Evolutionary conservation across 2,113 vertebrate genomes (phyloP).

Genomic region (Stigmatopora argus): DNA sequence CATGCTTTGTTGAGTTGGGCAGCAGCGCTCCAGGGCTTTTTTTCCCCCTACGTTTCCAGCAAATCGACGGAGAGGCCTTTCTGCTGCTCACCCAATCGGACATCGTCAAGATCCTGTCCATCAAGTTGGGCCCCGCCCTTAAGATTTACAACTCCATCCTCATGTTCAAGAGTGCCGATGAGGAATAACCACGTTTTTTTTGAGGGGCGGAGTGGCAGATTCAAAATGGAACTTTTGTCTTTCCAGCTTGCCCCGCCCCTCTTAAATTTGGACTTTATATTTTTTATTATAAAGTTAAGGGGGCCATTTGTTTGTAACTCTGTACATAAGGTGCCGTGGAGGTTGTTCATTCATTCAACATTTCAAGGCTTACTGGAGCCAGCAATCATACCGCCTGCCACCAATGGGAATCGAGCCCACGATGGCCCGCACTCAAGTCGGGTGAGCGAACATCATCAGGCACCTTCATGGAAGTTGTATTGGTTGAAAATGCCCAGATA

Average conservation of each 20-base stretch:
- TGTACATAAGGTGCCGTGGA: neutral
- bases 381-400: too few relatives aligned
- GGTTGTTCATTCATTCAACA: too few relatives aligned
- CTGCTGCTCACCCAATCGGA: constrained; percentile 88
- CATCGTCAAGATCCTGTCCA: constrained; percentile 86
- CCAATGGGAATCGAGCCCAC: too few relatives aligned
- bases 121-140: constrained; percentile 87
- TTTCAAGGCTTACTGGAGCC: too few relatives aligned
- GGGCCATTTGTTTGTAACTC: neutral
- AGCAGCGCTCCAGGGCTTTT: neutral
- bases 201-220: neutral
- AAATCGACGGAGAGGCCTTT: constrained; percentile 89
- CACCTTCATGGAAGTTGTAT: neutral
- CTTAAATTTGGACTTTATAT: neutral
- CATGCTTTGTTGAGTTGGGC: neutral
- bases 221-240: constrained; percentile 13
- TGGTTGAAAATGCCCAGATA: neutral
- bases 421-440: too few relatives aligned
- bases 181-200: constrained; percentile 60
- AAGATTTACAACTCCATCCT: constrained; percentile 91
- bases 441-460: too few relatives aligned
- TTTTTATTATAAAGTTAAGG: neutral
- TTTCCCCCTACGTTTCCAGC: constrained; percentile 59
- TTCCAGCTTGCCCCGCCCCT: constrained; percentile 5
- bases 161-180: constrained; percentile 83